Conservation (phyloP, 2,113 vertebrate genomes). For the Paramormyrops kingsleyae region DNA sequence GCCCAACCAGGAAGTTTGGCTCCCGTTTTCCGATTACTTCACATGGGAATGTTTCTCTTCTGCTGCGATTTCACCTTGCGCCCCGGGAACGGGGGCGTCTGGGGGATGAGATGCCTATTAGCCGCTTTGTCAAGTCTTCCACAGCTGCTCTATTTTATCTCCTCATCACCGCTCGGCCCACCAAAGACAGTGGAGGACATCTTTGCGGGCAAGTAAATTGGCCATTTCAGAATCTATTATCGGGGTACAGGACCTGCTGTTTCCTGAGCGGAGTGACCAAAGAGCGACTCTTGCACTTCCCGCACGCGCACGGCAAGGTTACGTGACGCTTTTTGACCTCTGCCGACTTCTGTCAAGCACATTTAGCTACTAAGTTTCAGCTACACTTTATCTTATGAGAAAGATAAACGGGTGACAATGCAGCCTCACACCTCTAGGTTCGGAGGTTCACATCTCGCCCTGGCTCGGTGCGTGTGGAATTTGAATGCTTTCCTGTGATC, state of each 20-base stretch:
- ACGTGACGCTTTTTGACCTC: not conserved
- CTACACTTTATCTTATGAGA: not conserved
- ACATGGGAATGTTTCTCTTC: not conserved
- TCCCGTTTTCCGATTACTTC: not conserved
- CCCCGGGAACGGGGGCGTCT: not conserved
- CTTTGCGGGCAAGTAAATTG: slow-evolving; percentile 1
- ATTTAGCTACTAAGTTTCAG: not conserved
- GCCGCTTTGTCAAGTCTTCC: not conserved
- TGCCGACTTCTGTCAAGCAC: not conserved
- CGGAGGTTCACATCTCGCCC: not conserved
- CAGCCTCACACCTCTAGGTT: not conserved
- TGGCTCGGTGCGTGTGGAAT: not conserved
- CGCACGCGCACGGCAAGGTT: not conserved
- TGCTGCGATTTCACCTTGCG: not conserved
- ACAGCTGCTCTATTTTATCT: slow-evolving; percentile 4
- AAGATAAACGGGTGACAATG: not conserved
- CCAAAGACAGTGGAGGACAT: slow-evolving; percentile 10
- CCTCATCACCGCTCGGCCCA: not conserved
- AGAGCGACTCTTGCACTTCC: not conserved
- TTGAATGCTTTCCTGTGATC: not conserved
- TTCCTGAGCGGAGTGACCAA: slow-evolving; percentile 4
- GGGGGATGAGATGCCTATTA: not conserved
- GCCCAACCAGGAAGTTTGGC: not conserved
- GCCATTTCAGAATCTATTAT: slow-evolving; percentile 19
- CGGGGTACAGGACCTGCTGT: slow-evolving; percentile 5